Evolutionary conservation across 2,113 vertebrate species (phyloP), one percentile per base, ranked within the genome.

Genomic region (Coregonus clupeaformis): DNA sequence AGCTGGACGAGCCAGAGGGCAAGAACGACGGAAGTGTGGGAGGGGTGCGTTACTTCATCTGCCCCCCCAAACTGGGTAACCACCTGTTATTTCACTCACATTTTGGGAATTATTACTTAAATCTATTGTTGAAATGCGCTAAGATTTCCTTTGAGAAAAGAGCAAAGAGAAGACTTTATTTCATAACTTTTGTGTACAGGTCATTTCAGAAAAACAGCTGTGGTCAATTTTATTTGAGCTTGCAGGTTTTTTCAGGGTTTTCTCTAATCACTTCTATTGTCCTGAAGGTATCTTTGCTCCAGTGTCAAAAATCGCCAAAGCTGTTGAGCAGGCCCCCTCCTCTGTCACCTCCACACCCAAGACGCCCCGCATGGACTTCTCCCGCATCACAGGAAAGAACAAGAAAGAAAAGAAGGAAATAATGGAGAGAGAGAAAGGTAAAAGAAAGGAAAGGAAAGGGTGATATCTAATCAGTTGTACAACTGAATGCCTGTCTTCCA

Each of bases 1-100:
- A 98, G 90, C 94, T 98, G 55, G 96, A 97, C 1, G 95, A 96
- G 69, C 94, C 96, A 0, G 95, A 96, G 81, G 96, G 96, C 32
- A 98, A 98, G 87, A 97, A 98, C 1, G 95, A 98, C 0, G 96
- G 96, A 69, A 96, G 95, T 0, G 95, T 98, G 1, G 95, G 95
- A 0, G 96, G 96, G 0, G 93, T 97, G 57, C 96, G 95, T 68
- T 97, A 97, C 86, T 97, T 98, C 81, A 96, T 96, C 84, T 98
- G 96, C 76, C 94, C 95, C 30, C 95, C 95, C 0, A 97, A 97
- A 80, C 94, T 96, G 14, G 96, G 96, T 97, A 86, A 89, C 75
- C 7, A 30, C 29, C 27, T 14, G 13, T 25, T 12, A 11, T 7
- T 22, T 36, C 69, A 29, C 18, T 64, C 62, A 27, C 36, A 36